Evolutionary conservation across 2,888 invertebrate species (phyloP).

Genomic region (Alentia gelatinosa): DNA sequence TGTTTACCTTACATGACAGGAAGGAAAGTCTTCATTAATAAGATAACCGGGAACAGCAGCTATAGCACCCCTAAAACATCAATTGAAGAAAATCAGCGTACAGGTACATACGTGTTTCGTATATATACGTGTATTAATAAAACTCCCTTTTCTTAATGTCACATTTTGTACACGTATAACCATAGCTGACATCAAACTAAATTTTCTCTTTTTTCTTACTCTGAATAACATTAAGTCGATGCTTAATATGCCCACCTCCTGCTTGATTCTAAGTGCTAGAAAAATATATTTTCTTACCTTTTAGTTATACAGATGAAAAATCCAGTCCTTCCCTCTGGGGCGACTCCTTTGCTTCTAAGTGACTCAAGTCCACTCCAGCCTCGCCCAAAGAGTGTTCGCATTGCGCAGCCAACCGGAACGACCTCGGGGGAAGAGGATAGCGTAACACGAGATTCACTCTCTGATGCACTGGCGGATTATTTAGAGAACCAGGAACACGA

Average conservation of each 20-base stretch:
- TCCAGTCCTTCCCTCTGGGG: not conserved
- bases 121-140: not conserved
- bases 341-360: not conserved
- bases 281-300: too few species aligned
- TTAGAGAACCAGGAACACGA: not conserved
- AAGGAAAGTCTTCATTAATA: slow-evolving; percentile 22
- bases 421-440: not conserved
- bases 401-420: not conserved
- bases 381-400: not conserved
- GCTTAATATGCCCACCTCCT: too few species aligned
- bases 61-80: not conserved
- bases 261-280: too few species aligned
- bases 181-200: too few species aligned
- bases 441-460: not conserved
- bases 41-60: slow-evolving; percentile 7
- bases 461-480: not conserved
- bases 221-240: too few species aligned
- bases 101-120: not conserved
- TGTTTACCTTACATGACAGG: not conserved
- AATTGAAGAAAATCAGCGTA: not conserved
- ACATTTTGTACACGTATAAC: too few species aligned
- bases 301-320: not conserved
- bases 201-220: too few species aligned
- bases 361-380: not conserved
- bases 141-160: too few species aligned